A percentile compares a stretch with the other conserved stretches of the same genome.
Evolutionary conservation across 2,888 invertebrate species (phyloP).

Genomic region (Cerceris rybyensis): DNA sequence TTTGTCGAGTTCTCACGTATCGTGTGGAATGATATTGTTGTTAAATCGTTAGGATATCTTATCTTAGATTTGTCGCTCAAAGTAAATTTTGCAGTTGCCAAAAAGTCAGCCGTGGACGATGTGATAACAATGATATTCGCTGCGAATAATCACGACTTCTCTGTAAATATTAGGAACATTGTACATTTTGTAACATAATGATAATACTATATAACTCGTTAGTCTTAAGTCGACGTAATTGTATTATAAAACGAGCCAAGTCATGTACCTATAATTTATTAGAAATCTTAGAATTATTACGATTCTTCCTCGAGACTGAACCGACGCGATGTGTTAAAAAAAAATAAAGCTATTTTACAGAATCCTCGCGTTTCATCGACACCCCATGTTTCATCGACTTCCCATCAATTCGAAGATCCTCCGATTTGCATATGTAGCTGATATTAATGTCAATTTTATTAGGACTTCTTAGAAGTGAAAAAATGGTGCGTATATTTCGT

Average conservation of each 20-base stretch:
- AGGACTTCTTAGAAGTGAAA: no score
- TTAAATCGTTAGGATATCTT: background rate
- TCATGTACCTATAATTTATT: constrained; percentile 62
- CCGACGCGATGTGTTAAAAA: constrained; percentile 33
- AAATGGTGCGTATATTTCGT: background rate
- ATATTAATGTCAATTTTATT: no score
- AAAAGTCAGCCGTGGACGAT: background rate
- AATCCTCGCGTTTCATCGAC: background rate
- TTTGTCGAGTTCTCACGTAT: no score
- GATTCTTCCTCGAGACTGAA: constrained; percentile 55
- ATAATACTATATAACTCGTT: background rate
- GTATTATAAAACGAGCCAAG: constrained; percentile 51
- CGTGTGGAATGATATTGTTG: no score
- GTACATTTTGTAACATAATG: constrained; percentile 62
- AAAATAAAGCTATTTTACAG: constrained; percentile 58
- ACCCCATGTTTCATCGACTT: background rate
- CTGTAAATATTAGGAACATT: constrained; percentile 56
- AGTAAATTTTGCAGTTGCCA: background rate
- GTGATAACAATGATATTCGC: background rate
- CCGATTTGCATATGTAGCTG: background rate
- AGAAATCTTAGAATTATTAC: constrained; percentile 31
- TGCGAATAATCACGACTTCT: constrained; percentile 1
- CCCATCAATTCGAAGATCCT: background rate
- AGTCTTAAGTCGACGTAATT: constrained; percentile 27
- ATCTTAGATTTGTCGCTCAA: background rate